phyloP scores from a whole-genome alignment of 2,888 invertebrate species.

The Gari tellinella region DNA sequence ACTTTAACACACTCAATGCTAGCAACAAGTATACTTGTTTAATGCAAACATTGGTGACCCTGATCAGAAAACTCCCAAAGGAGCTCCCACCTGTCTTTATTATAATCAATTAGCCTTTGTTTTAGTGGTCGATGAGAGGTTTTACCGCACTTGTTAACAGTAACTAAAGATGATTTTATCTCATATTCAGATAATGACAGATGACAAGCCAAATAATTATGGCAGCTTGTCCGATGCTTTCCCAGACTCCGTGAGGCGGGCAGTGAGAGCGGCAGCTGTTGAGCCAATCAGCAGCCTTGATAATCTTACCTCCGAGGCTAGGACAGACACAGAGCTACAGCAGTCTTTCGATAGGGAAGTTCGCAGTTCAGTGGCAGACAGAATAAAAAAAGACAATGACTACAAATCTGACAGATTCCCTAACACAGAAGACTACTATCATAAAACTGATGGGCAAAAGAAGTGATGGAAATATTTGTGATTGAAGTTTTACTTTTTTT shows the following conservation, averaged over 20 bases:
- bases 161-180: too few relatives aligned
- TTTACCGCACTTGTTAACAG: background rate
- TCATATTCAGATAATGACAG: constrained; percentile 77
- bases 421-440: constrained; percentile 80
- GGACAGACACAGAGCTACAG: constrained; percentile 86
- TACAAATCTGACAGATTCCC: constrained; percentile 83
- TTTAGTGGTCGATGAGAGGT: too few relatives aligned
- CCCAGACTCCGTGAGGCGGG: constrained; percentile 84
- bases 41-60: too few relatives aligned
- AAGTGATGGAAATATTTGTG: constrained; percentile 27
- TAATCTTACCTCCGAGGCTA: constrained; percentile 85
- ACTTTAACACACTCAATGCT: too few relatives aligned
- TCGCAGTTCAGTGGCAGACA: constrained; percentile 85
- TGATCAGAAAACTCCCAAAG: too few relatives aligned
- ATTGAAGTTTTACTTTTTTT: background rate
- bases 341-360: constrained; percentile 86
- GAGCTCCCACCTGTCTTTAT: too few relatives aligned
- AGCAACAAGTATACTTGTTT: too few relatives aligned
- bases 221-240: constrained; percentile 75
- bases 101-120: too few relatives aligned
- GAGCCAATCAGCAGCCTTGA: constrained; percentile 85
- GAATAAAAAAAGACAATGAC: constrained; percentile 85
- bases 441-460: constrained; percentile 52
- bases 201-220: constrained; percentile 72
- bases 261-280: constrained; percentile 86